Evolutionary conservation across 2,888 invertebrate species (phyloP), one percentile per base, ranked within the genome.

Genomic region (Cephus spinipes): DNA sequence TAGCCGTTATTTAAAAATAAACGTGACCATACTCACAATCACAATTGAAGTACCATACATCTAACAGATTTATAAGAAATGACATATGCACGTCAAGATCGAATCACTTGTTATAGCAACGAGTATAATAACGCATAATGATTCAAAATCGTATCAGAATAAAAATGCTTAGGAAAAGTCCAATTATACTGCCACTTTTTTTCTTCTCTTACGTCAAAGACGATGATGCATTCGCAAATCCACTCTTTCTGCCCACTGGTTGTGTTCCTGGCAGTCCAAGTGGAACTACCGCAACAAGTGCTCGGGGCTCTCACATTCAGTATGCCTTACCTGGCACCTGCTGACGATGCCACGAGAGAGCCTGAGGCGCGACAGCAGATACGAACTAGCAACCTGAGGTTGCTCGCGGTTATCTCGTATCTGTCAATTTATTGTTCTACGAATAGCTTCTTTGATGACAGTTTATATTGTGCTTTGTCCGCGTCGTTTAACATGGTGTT

Each of bases 351-450:
- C 81, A 83, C 82, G 82, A 83, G 81, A 82, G 82, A 82, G 83
- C 85, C 82, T 80, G 84, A 87, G 85, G 86, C 87, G 84, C 86
- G 87, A 87, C 87, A 87, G 85, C 83, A 83, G 84, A 85, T 86
- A 85, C 85, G 83, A 85, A 84, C 83, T 83, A 83, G 84, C 85
- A 85, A 86, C 86, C 83, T 86, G 86, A 82, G 83, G 81, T 81
- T 81, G 85, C 81, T 82, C 80, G 81, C 80, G 81, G 80, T 80
- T 81, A 81, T 78, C 75, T 75, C 68, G 68, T 80, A 73, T 76
- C 79, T 80, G 55, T 79, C 73, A 79, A 71, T 71, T 71, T 71
- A 71, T 71, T 15, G 31, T 71, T 71, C 71, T 12, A 4, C 71
- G 71, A 31, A 55, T 23, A 15, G 69, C 69, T 69, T 30, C 69